A percentile compares a stretch with the other conserved stretches of the same genome.
Conservation (phyloP, 2,888 invertebrate species). For the Xestoiulus laeticollis region DNA sequence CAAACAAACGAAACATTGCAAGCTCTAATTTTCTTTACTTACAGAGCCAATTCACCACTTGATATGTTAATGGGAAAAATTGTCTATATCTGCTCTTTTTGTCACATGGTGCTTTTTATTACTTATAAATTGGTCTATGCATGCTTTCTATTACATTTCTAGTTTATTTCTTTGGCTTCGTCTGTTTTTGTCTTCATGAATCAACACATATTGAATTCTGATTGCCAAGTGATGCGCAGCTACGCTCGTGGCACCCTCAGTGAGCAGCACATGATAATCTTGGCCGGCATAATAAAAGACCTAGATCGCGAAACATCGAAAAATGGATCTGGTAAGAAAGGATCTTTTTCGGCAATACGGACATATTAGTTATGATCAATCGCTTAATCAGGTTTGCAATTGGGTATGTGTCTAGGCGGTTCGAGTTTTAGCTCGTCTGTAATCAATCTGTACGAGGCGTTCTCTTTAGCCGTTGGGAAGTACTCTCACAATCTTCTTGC, state of each 20-base stretch:
- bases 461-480: conserved; percentile 80
- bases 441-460: conserved; percentile 75
- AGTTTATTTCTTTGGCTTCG: conserved; percentile 87
- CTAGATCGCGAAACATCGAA: conserved; percentile 88
- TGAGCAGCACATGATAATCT: conserved; percentile 87
- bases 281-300: conserved; percentile 85
- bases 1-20: no score
- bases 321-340: conserved; percentile 73
- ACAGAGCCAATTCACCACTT: no score
- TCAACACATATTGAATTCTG: conserved; percentile 78
- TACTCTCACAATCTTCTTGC: conserved; percentile 84
- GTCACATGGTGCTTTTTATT: no score
- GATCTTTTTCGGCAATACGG: background rate
- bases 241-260: conserved; percentile 78
- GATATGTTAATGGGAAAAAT: no score
- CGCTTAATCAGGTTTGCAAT: background rate
- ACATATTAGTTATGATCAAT: background rate
- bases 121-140: no score
- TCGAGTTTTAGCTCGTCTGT: conserved; percentile 44
- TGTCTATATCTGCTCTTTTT: no score
- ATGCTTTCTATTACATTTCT: no score
- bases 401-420: background rate
- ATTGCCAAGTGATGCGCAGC: conserved; percentile 73
- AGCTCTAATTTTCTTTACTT: no score
- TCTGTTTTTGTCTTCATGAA: conserved; percentile 88